Conservation (phyloP, 2,797 vertebrate genomes). For the Typhlichthys eigenmanni region DNA sequence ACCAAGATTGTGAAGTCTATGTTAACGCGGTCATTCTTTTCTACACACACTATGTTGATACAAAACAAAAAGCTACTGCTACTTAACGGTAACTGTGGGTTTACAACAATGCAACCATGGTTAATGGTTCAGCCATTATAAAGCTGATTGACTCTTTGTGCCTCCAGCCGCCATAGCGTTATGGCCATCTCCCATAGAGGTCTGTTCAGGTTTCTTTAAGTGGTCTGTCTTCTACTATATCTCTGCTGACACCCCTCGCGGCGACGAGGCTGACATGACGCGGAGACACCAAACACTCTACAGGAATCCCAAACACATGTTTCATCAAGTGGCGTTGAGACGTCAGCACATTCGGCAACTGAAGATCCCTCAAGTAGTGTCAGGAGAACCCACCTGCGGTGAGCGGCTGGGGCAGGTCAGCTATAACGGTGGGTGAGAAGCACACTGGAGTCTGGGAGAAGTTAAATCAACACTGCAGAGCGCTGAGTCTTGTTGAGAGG, state of each 20-base stretch:
- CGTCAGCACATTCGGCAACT: slow-evolving; percentile 57
- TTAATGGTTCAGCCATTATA: too few species aligned
- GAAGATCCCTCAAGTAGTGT: slow-evolving; percentile 50
- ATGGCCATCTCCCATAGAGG: too few species aligned
- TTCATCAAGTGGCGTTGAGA: slow-evolving; percentile 69
- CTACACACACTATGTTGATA: too few species aligned
- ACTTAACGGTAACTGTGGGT: too few species aligned
- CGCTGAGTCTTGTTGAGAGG: slow-evolving; percentile 54
- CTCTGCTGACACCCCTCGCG: slow-evolving; percentile 29
- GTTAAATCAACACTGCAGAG: slow-evolving; percentile 60
- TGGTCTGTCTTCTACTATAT: too few species aligned
- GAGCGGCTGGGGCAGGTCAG: slow-evolving; percentile 49
- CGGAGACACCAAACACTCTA: slow-evolving; percentile 53
- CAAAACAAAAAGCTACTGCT: too few species aligned
- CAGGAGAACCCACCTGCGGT: slow-evolving; percentile 49
- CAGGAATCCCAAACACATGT: slow-evolving; percentile 59
- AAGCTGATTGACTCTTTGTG: too few species aligned
- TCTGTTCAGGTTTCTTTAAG: too few species aligned
- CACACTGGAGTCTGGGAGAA: slow-evolving; percentile 34
- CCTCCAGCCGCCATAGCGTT: too few species aligned
- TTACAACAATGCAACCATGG: too few species aligned
- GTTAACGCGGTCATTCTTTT: too few species aligned
- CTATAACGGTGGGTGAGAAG: slow-evolving; percentile 44
- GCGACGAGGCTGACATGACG: slow-evolving; percentile 47
- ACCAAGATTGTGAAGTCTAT: too few species aligned